Evolutionary conservation across 2,797 vertebrate species (phyloP), one percentile per base, ranked within the genome.

Genomic region (Decapterus maruadsi): DNA sequence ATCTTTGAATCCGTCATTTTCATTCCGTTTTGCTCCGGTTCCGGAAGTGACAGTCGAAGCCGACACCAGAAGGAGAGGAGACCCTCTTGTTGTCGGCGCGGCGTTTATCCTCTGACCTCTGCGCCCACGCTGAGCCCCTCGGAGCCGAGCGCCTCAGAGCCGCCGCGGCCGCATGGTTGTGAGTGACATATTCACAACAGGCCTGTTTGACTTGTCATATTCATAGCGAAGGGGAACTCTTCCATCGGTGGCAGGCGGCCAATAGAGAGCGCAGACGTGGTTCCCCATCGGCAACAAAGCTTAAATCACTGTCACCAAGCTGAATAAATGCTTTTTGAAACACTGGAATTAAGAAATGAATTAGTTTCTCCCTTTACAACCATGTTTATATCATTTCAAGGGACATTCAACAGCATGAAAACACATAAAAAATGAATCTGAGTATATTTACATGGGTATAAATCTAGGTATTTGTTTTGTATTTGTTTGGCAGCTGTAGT

Each of bases 31-130:
- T 10, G 38, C 53, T 67, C 10, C 8, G 4, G 29, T 26, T 26
- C 45, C 17, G 34, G 64, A 78, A 55, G 62, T 67, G 84, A 75
- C 65, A 70, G 48, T 38, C 19, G 22, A 36, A 62, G 69, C 40
- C 6, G 59, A 67, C 51, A 6, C 45, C 42, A 56, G 72, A 65
- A 77, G 69, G 26, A 72, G 36, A 77, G 69, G 26, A 72, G 36
- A 53, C 16, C 14, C 60, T 53, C 10, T n/a, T 22, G 20, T 67
- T 75, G 79, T 72, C 12, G 1, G 29, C 46, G 29, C 16, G 0
- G 36, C 43, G 7, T 60, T 71, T 69, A 53, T 55, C 65, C 69
- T 70, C 55, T 80, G 70, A 80, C 79, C 77, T 54, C 53, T 57
- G 34, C 4, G 22, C 26, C 55, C 17, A 2, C 19, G 19, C 29